A percentile compares a stretch with the other conserved stretches of the same genome.
phyloP scores from a whole-genome alignment of 2,888 invertebrate species.

The Cataglyphis albicans region DNA sequence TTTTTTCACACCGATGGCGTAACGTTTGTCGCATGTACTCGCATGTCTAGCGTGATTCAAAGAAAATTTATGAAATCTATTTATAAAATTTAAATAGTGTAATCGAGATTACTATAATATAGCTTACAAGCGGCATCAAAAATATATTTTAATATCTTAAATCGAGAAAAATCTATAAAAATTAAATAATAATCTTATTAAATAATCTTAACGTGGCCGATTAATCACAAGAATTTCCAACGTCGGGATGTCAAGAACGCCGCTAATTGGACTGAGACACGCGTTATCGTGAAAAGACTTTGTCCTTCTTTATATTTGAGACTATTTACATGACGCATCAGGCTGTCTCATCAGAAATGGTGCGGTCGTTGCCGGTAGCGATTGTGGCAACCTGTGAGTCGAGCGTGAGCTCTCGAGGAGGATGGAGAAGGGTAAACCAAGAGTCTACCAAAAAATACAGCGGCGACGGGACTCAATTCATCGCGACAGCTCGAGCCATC shows the following conservation, averaged over 20 bases:
- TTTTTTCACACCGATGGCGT: conserved; percentile 27
- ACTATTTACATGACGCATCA: conserved; percentile 22
- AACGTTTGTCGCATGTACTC: conserved; percentile 3
- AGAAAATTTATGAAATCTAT: neutral
- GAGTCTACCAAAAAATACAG: conserved; percentile 77
- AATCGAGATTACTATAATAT: neutral
- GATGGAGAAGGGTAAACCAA: conserved; percentile 4
- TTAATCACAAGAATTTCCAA: conserved; percentile 3
- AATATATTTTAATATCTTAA: neutral
- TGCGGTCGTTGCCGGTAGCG: conserved; percentile 35
- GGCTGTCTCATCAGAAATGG: conserved; percentile 23
- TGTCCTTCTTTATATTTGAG: neutral
- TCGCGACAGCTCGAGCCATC: conserved; percentile 80
- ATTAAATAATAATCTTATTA: conserved; percentile 1
- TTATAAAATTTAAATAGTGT: neutral
- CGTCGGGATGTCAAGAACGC: neutral
- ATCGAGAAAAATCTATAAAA: neutral
- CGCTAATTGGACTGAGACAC: conserved; percentile 3
- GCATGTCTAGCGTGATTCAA: neutral
- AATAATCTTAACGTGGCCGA: neutral
- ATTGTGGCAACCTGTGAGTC: conserved; percentile 45
- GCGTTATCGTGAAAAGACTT: conserved; percentile 9
- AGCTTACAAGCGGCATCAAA: neutral
- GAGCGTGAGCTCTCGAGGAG: conserved; percentile 15
- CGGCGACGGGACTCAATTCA: conserved; percentile 79